A percentile compares a stretch with the other conserved stretches of the same genome.
phyloP scores from a whole-genome alignment of 2,797 vertebrate species.

The Buphagus erythrorhynchus region DNA sequence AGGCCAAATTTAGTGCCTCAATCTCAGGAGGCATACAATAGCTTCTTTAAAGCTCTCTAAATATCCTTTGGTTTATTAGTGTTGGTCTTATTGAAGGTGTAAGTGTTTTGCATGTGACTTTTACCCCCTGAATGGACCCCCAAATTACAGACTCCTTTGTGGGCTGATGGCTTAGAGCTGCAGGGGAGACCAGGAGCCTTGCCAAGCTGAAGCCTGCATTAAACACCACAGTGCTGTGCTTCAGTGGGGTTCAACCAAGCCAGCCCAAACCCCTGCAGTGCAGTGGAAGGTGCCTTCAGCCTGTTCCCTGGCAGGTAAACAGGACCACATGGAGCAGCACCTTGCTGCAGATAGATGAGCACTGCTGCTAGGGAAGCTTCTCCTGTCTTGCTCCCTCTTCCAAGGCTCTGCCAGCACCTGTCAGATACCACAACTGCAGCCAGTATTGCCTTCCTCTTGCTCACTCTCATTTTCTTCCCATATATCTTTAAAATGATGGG shows the following conservation, averaged over 20 bases:
- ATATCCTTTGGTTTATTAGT: background rate
- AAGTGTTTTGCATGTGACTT: background rate
- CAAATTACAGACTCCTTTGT: background rate
- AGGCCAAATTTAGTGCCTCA: background rate
- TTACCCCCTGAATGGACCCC: background rate
- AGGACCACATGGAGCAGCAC: accelerated
- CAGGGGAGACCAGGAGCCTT: background rate
- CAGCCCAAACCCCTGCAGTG: background rate
- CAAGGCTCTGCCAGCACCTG: background rate
- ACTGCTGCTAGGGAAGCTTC: background rate
- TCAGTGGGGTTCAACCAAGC: background rate
- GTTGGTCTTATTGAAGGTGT: background rate
- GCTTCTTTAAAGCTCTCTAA: background rate
- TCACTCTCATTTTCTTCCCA: background rate
- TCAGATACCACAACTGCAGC: background rate
- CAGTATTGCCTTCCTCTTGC: background rate
- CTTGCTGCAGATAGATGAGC: background rate
- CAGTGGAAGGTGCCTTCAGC: background rate
- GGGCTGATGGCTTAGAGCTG: background rate
- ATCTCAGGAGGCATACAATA: background rate
- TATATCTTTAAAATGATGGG: background rate
- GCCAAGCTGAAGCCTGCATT: background rate
- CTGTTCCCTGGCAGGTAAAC: background rate
- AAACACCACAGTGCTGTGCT: background rate
- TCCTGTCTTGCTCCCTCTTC: background rate